Base-by-base conservation (phyloP, 2,113 vertebrate species). In the Xiphophorus maculatus region DNA sequence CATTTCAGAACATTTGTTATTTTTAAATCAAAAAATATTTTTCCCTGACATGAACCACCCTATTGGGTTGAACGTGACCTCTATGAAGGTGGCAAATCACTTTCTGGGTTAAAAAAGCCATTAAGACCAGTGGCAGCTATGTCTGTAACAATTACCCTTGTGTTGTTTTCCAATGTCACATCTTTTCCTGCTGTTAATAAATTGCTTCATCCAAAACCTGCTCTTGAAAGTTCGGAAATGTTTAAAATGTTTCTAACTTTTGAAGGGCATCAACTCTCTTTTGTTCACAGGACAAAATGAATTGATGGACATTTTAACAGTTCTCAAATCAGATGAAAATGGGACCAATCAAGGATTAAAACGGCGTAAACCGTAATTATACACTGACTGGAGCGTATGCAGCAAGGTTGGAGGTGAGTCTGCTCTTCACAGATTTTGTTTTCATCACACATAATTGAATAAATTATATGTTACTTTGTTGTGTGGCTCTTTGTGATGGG, bases 371-470 rank as follows among this genome's bases (percentile, higher is more conserved):
- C 70, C 42, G 10, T 62, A 71, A 69, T 51, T 70, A n/a, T 27
- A 62, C 67, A 74, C 30, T 10, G 58, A 67, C 11, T 10, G 42
- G 33, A 13, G 48, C 17, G 33, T 58, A 48, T 44, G 62, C 35
- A 66, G 13, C 44, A 42, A 58, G 28, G 64, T 66, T 30, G 33
- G 15, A 69, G 60, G 48, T 69, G 22, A 78, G 29, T 35, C 37
- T 54, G 37, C 19, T 54, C n/a, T 72, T 35, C 28, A 74, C 40
- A 75, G 19, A 66, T 29, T 76, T 7, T 63, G 54, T 58, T 72
- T 75, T 71, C 63, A 74, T 25, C 44, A 7, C 44, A 63, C 11
- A 58, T 65, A 15, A 78, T 69, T 6, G 4, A 80, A 82, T 58
- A 64, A 75, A 77, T 33, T 40, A 54, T 44, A 62, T 30, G 65